phyloP scores from a whole-genome alignment of 1,140 invertebrate genomes.

The Teleogryllus occipitalis region DNA sequence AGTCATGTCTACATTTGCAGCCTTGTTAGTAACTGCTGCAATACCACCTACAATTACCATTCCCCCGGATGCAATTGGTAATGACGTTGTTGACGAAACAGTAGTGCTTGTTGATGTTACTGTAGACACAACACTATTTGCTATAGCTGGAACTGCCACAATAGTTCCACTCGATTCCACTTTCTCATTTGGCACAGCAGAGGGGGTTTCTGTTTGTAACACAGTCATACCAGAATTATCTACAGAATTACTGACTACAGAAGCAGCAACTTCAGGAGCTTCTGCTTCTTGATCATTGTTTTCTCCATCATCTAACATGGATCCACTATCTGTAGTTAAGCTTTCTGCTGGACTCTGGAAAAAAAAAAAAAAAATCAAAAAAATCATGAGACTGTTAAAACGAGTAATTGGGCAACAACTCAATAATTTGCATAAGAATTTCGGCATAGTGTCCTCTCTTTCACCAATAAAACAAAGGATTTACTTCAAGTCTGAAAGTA shows the following conservation, averaged over 20 bases:
- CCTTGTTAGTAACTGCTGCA: background rate
- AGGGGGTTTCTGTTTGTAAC: background rate
- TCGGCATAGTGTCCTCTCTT: no score
- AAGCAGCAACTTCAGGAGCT: slow-evolving; percentile 36
- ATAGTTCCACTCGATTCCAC: background rate
- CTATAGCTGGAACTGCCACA: background rate
- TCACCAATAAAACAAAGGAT: no score
- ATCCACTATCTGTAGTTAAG: slow-evolving; percentile 69
- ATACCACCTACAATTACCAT: background rate
- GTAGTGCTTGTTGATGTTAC: background rate
- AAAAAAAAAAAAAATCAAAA: background rate
- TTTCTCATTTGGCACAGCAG: background rate
- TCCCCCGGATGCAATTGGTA: background rate
- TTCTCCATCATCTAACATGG: slow-evolving; percentile 67
- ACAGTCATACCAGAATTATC: background rate
- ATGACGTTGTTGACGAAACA: background rate
- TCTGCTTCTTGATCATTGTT: slow-evolving; percentile 49
- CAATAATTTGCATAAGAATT: no score
- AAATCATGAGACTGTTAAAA: no score
- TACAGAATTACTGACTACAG: background rate
- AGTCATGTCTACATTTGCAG: background rate
- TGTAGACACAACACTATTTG: background rate
- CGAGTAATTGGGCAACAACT: no score
- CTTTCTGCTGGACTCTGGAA: slow-evolving; percentile 66
- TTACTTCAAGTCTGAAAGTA: no score